Percentiles rank a stretch among this genome's conserved stretches.
Conservation (phyloP, 2,113 vertebrate genomes). For the Otis tarda region DNA sequence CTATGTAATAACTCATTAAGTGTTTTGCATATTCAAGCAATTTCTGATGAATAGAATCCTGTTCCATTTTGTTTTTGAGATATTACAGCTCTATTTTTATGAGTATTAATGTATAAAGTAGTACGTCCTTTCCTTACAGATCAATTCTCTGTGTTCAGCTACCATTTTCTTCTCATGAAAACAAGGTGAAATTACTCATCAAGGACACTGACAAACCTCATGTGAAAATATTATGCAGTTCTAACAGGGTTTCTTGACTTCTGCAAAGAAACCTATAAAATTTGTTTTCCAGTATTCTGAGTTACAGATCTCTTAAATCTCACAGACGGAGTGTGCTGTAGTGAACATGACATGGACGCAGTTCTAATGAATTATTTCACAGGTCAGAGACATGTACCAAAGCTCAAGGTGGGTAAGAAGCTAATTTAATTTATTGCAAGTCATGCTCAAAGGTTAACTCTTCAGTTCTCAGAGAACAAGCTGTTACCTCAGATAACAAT, state of each 20-base stretch:
- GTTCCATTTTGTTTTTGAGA: background rate
- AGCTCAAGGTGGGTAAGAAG: background rate
- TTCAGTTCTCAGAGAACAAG: background rate
- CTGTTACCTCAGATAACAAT: background rate
- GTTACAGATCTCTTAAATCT: background rate
- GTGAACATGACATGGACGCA: fast-evolving
- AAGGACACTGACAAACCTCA: background rate
- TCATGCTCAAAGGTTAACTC: background rate
- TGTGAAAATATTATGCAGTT: background rate
- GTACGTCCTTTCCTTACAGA: background rate
- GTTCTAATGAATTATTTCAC: background rate
- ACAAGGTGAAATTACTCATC: background rate
- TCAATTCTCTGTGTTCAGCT: background rate
- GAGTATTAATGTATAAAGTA: background rate
- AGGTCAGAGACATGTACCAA: background rate
- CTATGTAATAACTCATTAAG: background rate
- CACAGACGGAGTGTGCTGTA: background rate
- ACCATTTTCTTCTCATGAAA: background rate
- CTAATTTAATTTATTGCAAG: background rate
- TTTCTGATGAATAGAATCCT: background rate
- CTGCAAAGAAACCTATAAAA: background rate
- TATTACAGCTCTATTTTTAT: background rate
- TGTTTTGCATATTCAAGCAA: background rate
- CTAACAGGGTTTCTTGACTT: background rate
- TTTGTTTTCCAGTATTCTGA: background rate